Evolutionary conservation across 2,888 invertebrate species (phyloP), one percentile per base, ranked within the genome.

Genomic region (Lysandra coridon): DNA sequence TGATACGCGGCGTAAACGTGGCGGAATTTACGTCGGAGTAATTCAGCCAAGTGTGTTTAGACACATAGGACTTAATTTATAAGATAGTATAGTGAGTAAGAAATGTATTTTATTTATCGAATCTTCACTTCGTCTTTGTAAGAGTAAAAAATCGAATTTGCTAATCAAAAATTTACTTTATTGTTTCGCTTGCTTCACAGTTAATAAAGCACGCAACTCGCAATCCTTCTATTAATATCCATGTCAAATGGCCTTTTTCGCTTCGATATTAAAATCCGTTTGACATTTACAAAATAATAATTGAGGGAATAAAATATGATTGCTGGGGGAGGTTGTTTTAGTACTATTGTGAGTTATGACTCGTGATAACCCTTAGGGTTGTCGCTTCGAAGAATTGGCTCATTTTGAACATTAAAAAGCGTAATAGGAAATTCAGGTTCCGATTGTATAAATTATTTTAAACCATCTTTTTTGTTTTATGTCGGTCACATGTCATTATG

Each of bases 251-350:
- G 1, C 64, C 64, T 69, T 33, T 69, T 10, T 69, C 14, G 64
- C 64, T 12, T 12, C 64, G 12, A 69, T 69, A 64, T 69, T 69
- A 69, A 69, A 69, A 69, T 33, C 30, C 12, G 33, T 69, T 69
- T 69, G 64, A 69, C 64, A 69, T 69, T 69, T 69, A 69, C 33
- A 69, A 69, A 69, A 69, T 69, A 69, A 69, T 69, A 33, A 69
- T 33, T 69, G 64, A 30, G 30, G 14, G 64, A 69, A 69, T 69
- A 30, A 69, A 69, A 69, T 69, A 64, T 64, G 30, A 64, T 30
- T 64, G 30, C 4, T 4, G 64, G 64, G 64, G 30, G 30, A 69
- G 64, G 33, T 69, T 12, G 64, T 30, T 30, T 30, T 69, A 69
- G 30, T 69, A 14, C 12, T 10, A 30, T 30, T 69, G 64, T 62